Evolutionary conservation across 1,140 invertebrate species (phyloP).

Genomic region (Rhyzopertha dominica): DNA sequence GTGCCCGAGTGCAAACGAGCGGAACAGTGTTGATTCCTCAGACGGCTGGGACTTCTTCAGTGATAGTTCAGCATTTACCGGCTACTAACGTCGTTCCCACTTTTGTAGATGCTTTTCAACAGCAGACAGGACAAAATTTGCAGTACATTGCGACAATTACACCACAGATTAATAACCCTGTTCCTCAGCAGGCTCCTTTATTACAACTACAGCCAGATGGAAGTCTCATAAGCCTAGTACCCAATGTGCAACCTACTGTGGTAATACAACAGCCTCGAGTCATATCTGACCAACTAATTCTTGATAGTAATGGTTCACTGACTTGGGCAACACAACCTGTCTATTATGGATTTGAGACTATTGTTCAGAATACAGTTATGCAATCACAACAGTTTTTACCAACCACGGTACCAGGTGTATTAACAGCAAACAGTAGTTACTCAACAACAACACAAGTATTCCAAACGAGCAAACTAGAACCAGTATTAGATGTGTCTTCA

Average conservation of each 20-base stretch:
- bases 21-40: slow-evolving; percentile 30
- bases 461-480: slow-evolving; percentile 76
- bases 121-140: slow-evolving; percentile 61
- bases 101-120: slow-evolving; percentile 62
- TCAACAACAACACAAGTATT: slow-evolving; percentile 76
- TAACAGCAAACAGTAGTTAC: slow-evolving; percentile 72
- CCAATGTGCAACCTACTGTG: slow-evolving; percentile 55
- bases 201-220: slow-evolving; percentile 53
- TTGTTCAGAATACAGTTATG: slow-evolving; percentile 81
- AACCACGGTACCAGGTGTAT: slow-evolving; percentile 67
- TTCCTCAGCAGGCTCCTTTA: slow-evolving; percentile 35
- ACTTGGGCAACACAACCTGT: slow-evolving; percentile 56
- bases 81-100: slow-evolving; percentile 61
- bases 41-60: slow-evolving; percentile 47
- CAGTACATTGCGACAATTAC: slow-evolving; percentile 67
- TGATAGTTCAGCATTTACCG: slow-evolving; percentile 60
- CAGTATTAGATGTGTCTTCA: slow-evolving; percentile 63
- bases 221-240: slow-evolving; percentile 59
- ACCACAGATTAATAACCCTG: slow-evolving; percentile 48
- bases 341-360: slow-evolving; percentile 76
- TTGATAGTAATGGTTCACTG: slow-evolving; percentile 41
- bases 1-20: slow-evolving; percentile 7
- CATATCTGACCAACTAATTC: slow-evolving; percentile 35
- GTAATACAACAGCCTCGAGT: slow-evolving; percentile 40
- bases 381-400: slow-evolving; percentile 76